These are phyloP conservation scores for Mnemiopsis leidyi DNA, from an alignment of 37 sponge, comb jelly and placozoan species.

Conservation along the genomic window DNA sequence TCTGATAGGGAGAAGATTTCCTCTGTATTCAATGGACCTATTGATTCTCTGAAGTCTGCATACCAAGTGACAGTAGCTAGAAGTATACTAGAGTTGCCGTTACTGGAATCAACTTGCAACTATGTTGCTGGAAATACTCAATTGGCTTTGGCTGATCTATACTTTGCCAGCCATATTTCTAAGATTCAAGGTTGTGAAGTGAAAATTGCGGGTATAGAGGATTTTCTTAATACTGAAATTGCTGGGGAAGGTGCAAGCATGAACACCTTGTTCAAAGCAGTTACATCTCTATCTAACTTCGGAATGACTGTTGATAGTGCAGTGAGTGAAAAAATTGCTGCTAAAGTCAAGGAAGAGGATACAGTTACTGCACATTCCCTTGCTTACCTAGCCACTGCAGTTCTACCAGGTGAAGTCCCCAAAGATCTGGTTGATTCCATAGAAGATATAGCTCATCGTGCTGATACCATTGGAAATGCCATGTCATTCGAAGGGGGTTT, in stretches of 20 bases:
- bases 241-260: constrained; percentile 8
- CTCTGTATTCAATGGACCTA: background rate
- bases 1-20: background rate
- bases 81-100: background rate
- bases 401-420: background rate
- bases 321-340: background rate
- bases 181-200: background rate
- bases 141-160: background rate
- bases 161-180: constrained; percentile 37
- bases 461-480: constrained; percentile 34
- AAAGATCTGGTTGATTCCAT: background rate
- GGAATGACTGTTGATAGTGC: background rate
- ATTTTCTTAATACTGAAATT: background rate
- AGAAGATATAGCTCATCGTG: constrained; percentile 45
- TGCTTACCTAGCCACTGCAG: constrained; percentile 7
- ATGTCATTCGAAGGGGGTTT: constrained; percentile 29
- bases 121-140: background rate
- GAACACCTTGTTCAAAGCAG: background rate
- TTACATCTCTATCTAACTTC: background rate
- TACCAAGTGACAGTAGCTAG: constrained; percentile 18
- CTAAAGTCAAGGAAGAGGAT: background rate
- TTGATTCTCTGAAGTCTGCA: constrained; percentile 32
- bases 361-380: background rate
- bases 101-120: background rate
- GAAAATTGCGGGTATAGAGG: background rate